Base-by-base conservation (phyloP, 2,888 invertebrate species). In the Amphipyra berbera region DNA sequence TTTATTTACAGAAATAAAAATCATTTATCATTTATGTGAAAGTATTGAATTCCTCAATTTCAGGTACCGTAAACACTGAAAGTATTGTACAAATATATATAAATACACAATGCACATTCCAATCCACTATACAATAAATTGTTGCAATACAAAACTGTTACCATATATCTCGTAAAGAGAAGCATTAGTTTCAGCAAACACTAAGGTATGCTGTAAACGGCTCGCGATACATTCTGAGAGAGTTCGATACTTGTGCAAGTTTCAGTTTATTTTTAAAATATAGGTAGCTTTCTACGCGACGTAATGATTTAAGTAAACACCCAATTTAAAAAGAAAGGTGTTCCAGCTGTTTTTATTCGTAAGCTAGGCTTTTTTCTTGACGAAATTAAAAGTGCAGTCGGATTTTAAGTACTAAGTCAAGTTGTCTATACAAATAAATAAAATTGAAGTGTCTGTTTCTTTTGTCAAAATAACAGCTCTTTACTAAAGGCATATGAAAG, bases 101-200 rank as follows among this genome's bases (percentile, higher is more conserved):
- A 21, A 1, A 21, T 21, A 21, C 21, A 21, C 21, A 21, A 21
- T 21, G 21, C 21, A 21, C 44, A 45, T 50, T 61, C 46, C 42
- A 59, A 45, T 40, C 9, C 13, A 21, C 53, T 48, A 47, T 12
- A 52, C 52, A 48, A 74, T 77, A 71, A 61, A 61, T 63, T 37
- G 49, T 50, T 69, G 35, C 49, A 41, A 21, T 27, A 49, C 56
- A 59, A 57, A 76, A 64, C 33, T 38, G 42, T 53, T 41, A 4
- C 49, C n/a, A 74, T 76, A 77, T 74, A 74, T 76, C 75, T 66
- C 38, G n/a, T 21, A 45, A 38, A 49, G 49, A n/a, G 49, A 61
- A 66, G 13, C 57, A 63, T 77, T 77, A 21, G 48, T 66, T 65
- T 48, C 48, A 55, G 42, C 66, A 66, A 71, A 66, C 65, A 59